A percentile compares a stretch with the other conserved stretches of the same genome.
phyloP scores from a whole-genome alignment of 2,113 vertebrate genomes.

The Ceyx margarethae region DNA sequence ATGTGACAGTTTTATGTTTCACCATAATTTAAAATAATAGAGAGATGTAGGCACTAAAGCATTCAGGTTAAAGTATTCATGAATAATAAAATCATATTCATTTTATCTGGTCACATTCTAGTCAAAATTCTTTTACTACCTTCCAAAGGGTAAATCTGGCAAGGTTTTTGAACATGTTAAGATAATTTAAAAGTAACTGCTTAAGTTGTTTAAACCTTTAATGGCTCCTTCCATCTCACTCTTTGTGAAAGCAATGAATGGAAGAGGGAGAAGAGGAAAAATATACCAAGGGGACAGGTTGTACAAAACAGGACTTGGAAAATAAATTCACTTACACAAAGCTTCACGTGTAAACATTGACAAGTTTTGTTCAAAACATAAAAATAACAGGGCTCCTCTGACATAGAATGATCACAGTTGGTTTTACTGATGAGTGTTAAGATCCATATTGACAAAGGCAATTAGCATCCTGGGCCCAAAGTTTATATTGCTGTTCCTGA shows the following conservation, averaged over 20 bases:
- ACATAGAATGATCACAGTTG: background rate
- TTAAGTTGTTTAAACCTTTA: conserved; percentile 51
- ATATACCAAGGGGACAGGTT: background rate
- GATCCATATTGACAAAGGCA: background rate
- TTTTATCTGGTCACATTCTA: conserved; percentile 59
- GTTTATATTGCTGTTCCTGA: fast-evolving
- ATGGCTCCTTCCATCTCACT: conserved; percentile 19
- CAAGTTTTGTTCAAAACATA: background rate
- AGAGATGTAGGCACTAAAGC: conserved; percentile 53
- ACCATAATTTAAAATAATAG: conserved; percentile 61
- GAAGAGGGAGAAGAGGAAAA: background rate
- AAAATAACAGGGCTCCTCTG: background rate
- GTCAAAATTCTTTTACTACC: conserved; percentile 66
- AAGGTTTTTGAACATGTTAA: conserved; percentile 32
- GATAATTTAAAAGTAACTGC: conserved; percentile 46
- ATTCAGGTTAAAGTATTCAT: conserved; percentile 62
- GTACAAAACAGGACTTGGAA: background rate
- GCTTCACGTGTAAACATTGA: background rate
- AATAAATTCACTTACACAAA: background rate
- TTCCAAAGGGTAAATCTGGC: conserved; percentile 53
- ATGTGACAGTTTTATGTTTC: conserved; percentile 58
- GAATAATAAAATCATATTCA: conserved; percentile 67
- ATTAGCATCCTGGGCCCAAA: background rate
- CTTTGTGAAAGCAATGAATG: background rate
- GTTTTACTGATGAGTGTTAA: background rate